These are phyloP conservation scores for Lasioglossum leucozonium DNA, from an alignment of 2,888 invertebrate species.

Conservation along the genomic window DNA sequence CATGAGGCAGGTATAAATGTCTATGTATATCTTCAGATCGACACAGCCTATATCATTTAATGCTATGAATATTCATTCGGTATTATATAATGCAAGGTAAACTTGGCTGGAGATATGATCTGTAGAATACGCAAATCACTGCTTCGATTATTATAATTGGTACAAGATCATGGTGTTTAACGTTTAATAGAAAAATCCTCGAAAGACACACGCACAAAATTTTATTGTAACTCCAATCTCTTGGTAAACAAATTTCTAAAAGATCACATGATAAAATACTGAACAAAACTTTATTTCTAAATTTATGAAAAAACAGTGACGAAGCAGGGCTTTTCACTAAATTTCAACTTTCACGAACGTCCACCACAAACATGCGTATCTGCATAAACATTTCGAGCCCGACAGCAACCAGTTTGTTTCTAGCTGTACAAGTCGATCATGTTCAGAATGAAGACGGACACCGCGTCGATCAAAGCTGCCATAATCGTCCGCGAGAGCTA, in stretches of 20 bases:
- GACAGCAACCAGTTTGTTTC: background rate
- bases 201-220: no score
- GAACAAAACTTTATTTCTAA: background rate
- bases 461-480: background rate
- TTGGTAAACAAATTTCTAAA: background rate
- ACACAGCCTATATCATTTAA: background rate
- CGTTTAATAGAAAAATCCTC: background rate
- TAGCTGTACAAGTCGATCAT: background rate
- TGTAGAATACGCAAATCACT: background rate
- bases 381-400: background rate
- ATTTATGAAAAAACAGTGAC: background rate
- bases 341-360: background rate
- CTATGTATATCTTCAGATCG: background rate
- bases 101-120: background rate
- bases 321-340: background rate
- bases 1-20: constrained; percentile 5
- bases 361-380: background rate
- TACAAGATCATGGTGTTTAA: background rate
- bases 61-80: background rate
- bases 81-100: background rate
- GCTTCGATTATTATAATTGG: background rate
- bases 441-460: background rate
- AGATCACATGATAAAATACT: background rate
- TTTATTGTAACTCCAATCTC: background rate
- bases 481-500: constrained; percentile 3